These are phyloP conservation scores for Eupithecia subumbrata DNA, from an alignment of 2,888 invertebrate genomes.

Conservation along the genomic window DNA sequence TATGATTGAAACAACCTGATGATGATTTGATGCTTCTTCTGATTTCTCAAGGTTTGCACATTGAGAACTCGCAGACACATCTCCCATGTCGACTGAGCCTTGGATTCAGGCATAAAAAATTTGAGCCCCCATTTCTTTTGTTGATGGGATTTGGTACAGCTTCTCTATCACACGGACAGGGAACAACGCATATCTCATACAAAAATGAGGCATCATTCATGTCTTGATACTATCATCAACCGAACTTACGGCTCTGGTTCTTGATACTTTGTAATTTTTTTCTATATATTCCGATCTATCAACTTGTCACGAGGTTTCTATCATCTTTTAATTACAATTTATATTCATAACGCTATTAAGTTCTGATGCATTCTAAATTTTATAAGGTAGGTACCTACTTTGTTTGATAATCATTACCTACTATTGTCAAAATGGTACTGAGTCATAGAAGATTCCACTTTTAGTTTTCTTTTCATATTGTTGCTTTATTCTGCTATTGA, in stretches of 20 bases:
- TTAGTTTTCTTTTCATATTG: neutral
- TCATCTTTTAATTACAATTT: neutral
- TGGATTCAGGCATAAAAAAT: neutral
- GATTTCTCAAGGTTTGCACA: neutral
- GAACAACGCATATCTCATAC: neutral
- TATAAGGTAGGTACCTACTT: neutral
- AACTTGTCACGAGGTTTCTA: neutral
- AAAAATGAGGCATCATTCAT: neutral
- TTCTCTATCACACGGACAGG: too few relatives aligned
- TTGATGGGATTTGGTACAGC: too few relatives aligned
- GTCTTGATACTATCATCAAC: neutral
- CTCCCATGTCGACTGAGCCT: neutral
- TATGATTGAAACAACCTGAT: neutral
- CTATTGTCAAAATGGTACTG: neutral
- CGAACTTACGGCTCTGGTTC: neutral
- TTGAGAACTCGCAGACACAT: neutral
- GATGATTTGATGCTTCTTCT: neutral
- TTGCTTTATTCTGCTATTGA: conserved; percentile 21
- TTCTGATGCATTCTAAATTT: too few relatives aligned
- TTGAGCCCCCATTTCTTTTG: neutral
- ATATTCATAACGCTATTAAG: too few relatives aligned
- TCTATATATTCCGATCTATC: too few relatives aligned
- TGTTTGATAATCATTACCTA: neutral
- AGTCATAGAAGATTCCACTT: too few relatives aligned
- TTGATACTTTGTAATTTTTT: too few relatives aligned